Conservation (phyloP, 2,888 invertebrate genomes). For the Anticlea derivata region DNA sequence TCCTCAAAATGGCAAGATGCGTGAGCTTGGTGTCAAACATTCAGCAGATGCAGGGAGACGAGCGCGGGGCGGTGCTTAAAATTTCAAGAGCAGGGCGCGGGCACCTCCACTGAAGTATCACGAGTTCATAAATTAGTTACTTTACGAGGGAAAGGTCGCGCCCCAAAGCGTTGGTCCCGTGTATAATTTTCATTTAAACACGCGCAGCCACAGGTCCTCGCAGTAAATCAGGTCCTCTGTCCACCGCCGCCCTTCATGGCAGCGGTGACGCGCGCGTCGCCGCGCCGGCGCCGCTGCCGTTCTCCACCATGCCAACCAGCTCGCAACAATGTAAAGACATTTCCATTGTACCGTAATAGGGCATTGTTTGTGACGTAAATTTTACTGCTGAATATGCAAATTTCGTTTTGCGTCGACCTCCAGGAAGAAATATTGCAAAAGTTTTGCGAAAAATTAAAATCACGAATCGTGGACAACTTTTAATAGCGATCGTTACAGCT, state of each 20-base stretch:
- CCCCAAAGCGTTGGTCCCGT: constrained; percentile 62
- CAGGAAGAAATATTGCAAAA: constrained; percentile 76
- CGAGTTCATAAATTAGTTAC: constrained; percentile 79
- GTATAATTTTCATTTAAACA: constrained; percentile 80
- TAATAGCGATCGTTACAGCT: constrained; percentile 40
- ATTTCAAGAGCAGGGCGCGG: constrained; percentile 71
- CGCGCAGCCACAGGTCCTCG: constrained; percentile 72
- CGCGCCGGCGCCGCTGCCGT: constrained; percentile 37
- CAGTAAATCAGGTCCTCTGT: constrained; percentile 72
- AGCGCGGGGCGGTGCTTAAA: constrained; percentile 66
- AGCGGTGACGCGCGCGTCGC: constrained; percentile 41
- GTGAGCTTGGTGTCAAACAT: constrained; percentile 62
- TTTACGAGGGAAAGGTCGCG: constrained; percentile 74
- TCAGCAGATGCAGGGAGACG: constrained; percentile 54
- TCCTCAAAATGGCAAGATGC: constrained; percentile 56
- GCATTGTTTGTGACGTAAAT: constrained; percentile 81
- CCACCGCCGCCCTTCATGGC: constrained; percentile 54
- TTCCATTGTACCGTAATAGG: constrained; percentile 78
- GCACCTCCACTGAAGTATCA: constrained; percentile 67
- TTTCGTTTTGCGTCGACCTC: constrained; percentile 71
- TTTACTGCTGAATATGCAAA: constrained; percentile 80
- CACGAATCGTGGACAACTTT: constrained; percentile 69
- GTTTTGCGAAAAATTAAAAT: constrained; percentile 77
- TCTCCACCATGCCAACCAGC: constrained; percentile 38
- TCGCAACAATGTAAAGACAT: constrained; percentile 79